Conservation (phyloP, 2,888 invertebrate genomes). For the Sisyra nigra region DNA sequence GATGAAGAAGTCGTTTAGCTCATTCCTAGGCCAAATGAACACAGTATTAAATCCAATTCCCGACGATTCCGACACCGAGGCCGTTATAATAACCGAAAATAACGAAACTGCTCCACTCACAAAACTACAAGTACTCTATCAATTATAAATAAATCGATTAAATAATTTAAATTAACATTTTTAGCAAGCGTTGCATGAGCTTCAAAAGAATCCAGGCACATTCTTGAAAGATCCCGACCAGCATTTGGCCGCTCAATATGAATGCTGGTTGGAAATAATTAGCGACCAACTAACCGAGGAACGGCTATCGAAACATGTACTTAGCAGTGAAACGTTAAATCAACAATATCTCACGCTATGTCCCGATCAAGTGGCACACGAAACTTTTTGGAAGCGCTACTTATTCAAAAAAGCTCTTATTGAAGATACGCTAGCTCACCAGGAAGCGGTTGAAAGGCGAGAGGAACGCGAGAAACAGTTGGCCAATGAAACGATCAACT, state of each 20-base stretch:
- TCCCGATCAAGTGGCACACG: slow-evolving; percentile 50
- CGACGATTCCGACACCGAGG: slow-evolving; percentile 53
- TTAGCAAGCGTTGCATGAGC: slow-evolving; percentile 50
- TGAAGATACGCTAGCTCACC: slow-evolving; percentile 54
- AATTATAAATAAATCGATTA: too few species aligned
- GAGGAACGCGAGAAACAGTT: slow-evolving; percentile 30
- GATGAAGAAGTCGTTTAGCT: slow-evolving; percentile 55
- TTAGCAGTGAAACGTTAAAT: slow-evolving; percentile 31
- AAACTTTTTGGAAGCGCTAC: slow-evolving; percentile 70
- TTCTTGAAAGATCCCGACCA: slow-evolving; percentile 52
- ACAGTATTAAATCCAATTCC: slow-evolving; percentile 51
- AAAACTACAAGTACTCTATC: slow-evolving; percentile 32
- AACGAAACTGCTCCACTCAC: slow-evolving; percentile 47
- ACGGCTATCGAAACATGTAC: slow-evolving; percentile 41
- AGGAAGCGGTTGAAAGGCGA: slow-evolving; percentile 37
- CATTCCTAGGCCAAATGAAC: slow-evolving; percentile 53
- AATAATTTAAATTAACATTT: slow-evolving; percentile 3
- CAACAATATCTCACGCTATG: slow-evolving; percentile 41
- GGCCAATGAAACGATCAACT: slow-evolving; percentile 25
- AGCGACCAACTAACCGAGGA: slow-evolving; percentile 37
- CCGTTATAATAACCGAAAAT: slow-evolving; percentile 46
- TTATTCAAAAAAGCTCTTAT: slow-evolving; percentile 66
- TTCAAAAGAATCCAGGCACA: slow-evolving; percentile 57
- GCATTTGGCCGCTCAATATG: slow-evolving; percentile 32
- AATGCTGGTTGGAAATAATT: slow-evolving; percentile 39